Conservation (phyloP, 2,888 invertebrate genomes). For the Sphaerophoria rueppellii region DNA sequence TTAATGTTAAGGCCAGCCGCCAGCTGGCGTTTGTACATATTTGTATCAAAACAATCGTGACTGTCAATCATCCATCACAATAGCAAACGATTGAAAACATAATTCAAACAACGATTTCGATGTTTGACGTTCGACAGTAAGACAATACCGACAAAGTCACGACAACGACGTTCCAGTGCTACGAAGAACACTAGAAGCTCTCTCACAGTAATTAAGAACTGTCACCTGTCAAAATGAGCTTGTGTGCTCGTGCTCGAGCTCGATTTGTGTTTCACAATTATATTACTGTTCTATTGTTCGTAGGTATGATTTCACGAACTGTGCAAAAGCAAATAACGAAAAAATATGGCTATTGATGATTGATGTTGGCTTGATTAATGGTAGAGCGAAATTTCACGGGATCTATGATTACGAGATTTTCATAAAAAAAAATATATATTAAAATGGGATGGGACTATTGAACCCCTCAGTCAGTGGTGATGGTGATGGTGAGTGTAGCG, state of each 20-base stretch:
- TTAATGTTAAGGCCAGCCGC: slow-evolving; percentile 51
- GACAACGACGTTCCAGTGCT: neutral
- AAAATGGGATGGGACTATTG: slow-evolving; percentile 44
- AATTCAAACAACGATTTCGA: slow-evolving; percentile 1
- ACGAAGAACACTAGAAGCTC: neutral
- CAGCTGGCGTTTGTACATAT: slow-evolving; percentile 16
- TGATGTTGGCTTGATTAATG: slow-evolving; percentile 43
- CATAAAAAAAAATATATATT: slow-evolving; percentile 11
- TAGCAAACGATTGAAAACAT: neutral
- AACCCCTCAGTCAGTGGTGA: slow-evolving; percentile 12
- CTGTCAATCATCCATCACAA: slow-evolving; percentile 62
- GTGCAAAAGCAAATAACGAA: slow-evolving; percentile 7
- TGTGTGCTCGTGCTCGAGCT: slow-evolving; percentile 15
- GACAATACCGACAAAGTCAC: neutral
- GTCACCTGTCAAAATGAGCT: slow-evolving; percentile 59
- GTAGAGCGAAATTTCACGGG: slow-evolving; percentile 35
- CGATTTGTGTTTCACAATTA: slow-evolving; percentile 34
- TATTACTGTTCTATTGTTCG: slow-evolving; percentile 24
- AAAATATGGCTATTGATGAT: slow-evolving; percentile 21
- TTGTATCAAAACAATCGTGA: slow-evolving; percentile 38
- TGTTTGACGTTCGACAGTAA: neutral
- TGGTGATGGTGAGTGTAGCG: neutral
- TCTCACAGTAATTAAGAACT: slow-evolving; percentile 36
- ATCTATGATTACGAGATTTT: slow-evolving; percentile 35
- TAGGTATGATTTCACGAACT: neutral